A percentile compares a stretch with the other conserved stretches of the same genome.
Evolutionary conservation across 2,797 vertebrate species (phyloP).

Genomic region (Percopsis omiscomaycus): DNA sequence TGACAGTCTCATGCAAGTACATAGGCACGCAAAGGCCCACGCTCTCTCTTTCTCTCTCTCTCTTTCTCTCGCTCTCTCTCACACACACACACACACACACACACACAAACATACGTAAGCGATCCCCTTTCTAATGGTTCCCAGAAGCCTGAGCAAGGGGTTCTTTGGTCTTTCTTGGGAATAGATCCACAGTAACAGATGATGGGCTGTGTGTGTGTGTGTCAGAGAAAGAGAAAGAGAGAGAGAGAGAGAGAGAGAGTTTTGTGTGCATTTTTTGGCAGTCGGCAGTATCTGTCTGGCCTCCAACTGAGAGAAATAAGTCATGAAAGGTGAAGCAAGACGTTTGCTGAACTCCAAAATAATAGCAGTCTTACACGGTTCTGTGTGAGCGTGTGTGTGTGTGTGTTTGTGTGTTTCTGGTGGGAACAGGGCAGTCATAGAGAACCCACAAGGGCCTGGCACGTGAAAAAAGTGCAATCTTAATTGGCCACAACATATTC

Average conservation of each 20-base stretch:
- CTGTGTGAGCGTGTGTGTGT: conserved; percentile 41
- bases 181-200: conserved; percentile 73
- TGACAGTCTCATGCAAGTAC: conserved; percentile 59
- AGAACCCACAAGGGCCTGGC: neutral
- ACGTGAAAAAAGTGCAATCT: conserved; percentile 7
- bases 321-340: conserved; percentile 67
- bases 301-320: conserved; percentile 61
- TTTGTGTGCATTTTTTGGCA: conserved; percentile 60
- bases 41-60: conserved; percentile 10
- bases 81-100: conserved; percentile 17
- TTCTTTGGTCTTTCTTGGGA: conserved; percentile 75
- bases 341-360: conserved; percentile 40
- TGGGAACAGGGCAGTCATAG: conserved; percentile 6
- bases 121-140: conserved; percentile 73
- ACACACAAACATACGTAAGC: conserved; percentile 68
- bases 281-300: conserved; percentile 54
- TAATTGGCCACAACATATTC: neutral
- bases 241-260: neutral
- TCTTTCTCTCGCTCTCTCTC: neutral
- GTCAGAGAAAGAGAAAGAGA: conserved; percentile 19
- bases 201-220: conserved; percentile 51
- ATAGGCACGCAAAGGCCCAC: conserved; percentile 45
- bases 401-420: conserved; percentile 4
- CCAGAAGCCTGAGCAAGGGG: conserved; percentile 70
- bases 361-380: conserved; percentile 42